phyloP scores from a whole-genome alignment of 2,113 vertebrate species.

The Pachypanchax playfairii region DNA sequence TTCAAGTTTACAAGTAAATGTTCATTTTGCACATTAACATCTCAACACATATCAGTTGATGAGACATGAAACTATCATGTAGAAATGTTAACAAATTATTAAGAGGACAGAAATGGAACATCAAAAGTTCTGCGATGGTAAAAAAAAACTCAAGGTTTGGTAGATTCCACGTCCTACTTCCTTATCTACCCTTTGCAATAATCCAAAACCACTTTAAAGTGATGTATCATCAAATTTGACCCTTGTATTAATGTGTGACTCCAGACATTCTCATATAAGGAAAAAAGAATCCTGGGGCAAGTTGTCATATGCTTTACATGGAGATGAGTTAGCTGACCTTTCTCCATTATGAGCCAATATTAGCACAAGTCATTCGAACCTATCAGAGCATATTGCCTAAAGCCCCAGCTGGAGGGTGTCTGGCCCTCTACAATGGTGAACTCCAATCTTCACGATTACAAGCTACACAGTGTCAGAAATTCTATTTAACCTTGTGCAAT shows the following conservation, averaged over 20 bases:
- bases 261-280: slow-evolving; percentile 29
- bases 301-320: slow-evolving; percentile 50
- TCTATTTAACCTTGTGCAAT: slow-evolving; percentile 70
- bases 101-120: not conserved
- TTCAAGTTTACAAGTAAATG: too few relatives aligned
- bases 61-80: not conserved
- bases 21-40: too few relatives aligned
- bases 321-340: slow-evolving; percentile 69
- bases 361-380: slow-evolving; percentile 67
- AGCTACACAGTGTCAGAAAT: slow-evolving; percentile 52
- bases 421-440: slow-evolving; percentile 38
- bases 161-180: slow-evolving; percentile 1
- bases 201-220: slow-evolving; percentile 38
- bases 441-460: slow-evolving; percentile 59
- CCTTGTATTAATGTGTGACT: slow-evolving; percentile 26
- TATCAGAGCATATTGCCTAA: slow-evolving; percentile 70
- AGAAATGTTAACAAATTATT: not conserved
- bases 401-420: slow-evolving; percentile 54
- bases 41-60: too few relatives aligned
- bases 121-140: not conserved
- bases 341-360: slow-evolving; percentile 65
- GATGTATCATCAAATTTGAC: slow-evolving; percentile 45
- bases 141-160: not conserved
- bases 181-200: not conserved
- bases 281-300: slow-evolving; percentile 50